Percentiles rank a stretch among this genome's conserved stretches.
Evolutionary conservation across 2,797 vertebrate species (phyloP).

Genomic region (Sebastes wilsoni): DNA sequence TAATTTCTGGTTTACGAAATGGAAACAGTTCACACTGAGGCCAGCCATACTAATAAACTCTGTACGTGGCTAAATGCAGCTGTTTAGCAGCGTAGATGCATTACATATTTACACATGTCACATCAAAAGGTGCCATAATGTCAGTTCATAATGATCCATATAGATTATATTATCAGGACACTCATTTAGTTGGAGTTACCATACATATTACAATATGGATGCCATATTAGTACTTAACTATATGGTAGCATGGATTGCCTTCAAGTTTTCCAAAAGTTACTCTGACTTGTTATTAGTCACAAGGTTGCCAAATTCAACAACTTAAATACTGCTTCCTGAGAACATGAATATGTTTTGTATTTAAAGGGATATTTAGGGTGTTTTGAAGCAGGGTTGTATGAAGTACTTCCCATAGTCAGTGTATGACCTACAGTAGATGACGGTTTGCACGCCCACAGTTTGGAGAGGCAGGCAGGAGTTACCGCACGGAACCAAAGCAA

Average conservation of each 20-base stretch:
- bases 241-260: not conserved
- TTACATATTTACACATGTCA: not conserved
- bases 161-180: not conserved
- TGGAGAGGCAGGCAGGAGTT: no score
- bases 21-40: constrained; percentile 22
- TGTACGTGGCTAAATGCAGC: not conserved
- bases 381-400: not conserved
- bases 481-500: no score
- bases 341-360: not conserved
- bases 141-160: not conserved
- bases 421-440: not conserved
- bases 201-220: not conserved
- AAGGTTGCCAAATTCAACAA: not conserved
- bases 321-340: not conserved
- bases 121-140: not conserved
- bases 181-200: not conserved
- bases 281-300: not conserved
- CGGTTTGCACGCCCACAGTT: no score
- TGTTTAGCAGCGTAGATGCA: not conserved
- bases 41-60: not conserved
- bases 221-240: not conserved
- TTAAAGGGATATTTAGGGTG: not conserved
- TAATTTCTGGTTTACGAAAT: constrained; percentile 29
- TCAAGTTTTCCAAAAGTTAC: not conserved
- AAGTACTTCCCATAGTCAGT: not conserved